Evolutionary conservation across 1,140 invertebrate species (phyloP).

Genomic region (Lanistes nyassanus): DNA sequence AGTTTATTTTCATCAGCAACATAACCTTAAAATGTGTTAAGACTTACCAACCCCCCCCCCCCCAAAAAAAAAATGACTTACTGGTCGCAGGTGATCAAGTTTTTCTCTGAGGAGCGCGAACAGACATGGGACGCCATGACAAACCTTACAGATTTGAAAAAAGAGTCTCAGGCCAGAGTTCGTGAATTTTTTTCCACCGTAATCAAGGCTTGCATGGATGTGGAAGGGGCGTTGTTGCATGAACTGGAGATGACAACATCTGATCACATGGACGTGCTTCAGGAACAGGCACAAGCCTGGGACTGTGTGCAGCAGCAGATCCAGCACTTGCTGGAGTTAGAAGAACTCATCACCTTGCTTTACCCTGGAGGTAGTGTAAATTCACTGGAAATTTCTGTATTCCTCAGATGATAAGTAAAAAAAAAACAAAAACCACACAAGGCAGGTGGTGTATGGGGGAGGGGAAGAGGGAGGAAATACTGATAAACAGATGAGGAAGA

Average conservation of each 20-base stretch:
- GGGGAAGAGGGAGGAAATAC: no score
- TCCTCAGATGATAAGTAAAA: no score
- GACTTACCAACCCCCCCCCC: no score
- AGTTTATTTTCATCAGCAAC: no score
- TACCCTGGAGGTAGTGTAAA: background rate
- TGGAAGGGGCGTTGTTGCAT: conserved; percentile 13
- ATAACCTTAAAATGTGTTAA: no score
- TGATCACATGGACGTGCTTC: conserved; percentile 13
- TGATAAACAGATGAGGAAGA: no score
- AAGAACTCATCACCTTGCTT: conserved; percentile 1
- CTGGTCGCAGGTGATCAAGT: background rate
- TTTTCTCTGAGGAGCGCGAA: conserved; percentile 14
- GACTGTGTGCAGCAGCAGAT: background rate
- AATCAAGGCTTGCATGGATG: conserved; percentile 25
- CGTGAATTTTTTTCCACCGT: conserved; percentile 15
- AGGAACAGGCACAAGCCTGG: conserved; percentile 7
- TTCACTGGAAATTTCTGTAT: no score
- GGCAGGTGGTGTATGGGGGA: no score
- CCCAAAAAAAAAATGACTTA: no score
- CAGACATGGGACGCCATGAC: background rate
- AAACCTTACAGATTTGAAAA: background rate
- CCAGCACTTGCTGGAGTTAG: conserved; percentile 17
- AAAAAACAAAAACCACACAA: no score
- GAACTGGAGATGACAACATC: conserved; percentile 18
- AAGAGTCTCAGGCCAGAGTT: background rate